These are phyloP conservation scores for Laupala kohalensis DNA, from an alignment of 1,140 invertebrate genomes.

Conservation along the genomic window DNA sequence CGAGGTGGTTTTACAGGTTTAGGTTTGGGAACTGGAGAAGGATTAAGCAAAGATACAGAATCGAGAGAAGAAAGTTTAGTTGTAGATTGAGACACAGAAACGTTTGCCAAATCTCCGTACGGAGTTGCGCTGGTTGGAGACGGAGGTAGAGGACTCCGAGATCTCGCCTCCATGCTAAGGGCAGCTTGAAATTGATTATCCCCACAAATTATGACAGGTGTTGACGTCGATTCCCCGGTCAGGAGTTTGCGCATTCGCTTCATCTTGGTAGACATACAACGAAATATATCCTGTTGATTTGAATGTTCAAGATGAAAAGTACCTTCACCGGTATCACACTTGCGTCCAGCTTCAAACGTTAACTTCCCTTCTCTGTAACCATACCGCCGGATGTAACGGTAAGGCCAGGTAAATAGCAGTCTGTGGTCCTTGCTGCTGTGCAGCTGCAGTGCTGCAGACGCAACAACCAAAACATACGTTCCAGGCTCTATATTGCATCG, in stretches of 20 bases:
- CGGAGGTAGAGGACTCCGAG: slow-evolving; percentile 56
- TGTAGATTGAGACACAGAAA: background rate
- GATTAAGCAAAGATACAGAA: background rate
- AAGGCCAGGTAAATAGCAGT: slow-evolving; percentile 71
- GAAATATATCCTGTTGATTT: slow-evolving; percentile 66
- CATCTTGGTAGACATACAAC: slow-evolving; percentile 62
- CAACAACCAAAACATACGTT: slow-evolving; percentile 58
- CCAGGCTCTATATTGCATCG: slow-evolving; percentile 56
- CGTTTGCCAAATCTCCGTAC: slow-evolving; percentile 31
- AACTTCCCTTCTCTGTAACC: slow-evolving; percentile 70
- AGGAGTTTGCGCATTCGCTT: slow-evolving; percentile 70
- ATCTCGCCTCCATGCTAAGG: slow-evolving; percentile 57
- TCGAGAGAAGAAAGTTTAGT: background rate
- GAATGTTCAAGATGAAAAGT: slow-evolving; percentile 64
- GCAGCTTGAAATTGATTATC: slow-evolving; percentile 61
- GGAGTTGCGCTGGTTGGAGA: slow-evolving; percentile 41
- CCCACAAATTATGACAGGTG: slow-evolving; percentile 29
- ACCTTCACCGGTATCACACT: slow-evolving; percentile 75
- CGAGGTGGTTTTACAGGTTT: slow-evolving; percentile 14
- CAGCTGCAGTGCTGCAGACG: slow-evolving; percentile 55
- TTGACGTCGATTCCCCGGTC: slow-evolving; percentile 40
- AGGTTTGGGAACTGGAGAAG: background rate
- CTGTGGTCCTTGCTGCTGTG: slow-evolving; percentile 43
- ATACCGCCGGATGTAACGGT: slow-evolving; percentile 69
- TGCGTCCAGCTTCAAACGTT: slow-evolving; percentile 80